Conservation (phyloP, 2,797 vertebrate genomes). For the Acestrorhynchus altus region DNA sequence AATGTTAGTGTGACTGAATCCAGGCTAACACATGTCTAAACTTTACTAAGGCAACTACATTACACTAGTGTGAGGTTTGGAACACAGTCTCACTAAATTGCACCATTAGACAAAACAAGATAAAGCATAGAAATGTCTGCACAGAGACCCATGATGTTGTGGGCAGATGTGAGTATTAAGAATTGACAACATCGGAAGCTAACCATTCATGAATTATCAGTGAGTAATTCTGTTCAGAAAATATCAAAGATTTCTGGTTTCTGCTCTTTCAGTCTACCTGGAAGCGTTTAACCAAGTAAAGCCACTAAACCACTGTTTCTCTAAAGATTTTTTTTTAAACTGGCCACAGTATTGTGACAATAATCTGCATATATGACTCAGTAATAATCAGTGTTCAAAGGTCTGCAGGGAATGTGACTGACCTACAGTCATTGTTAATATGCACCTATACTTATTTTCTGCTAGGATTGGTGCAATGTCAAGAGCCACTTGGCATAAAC, state of each 20-base stretch:
- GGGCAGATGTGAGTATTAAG: too few relatives aligned
- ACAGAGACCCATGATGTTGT: too few relatives aligned
- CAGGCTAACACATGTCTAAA: too few relatives aligned
- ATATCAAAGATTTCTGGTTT: background rate
- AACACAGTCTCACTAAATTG: too few relatives aligned
- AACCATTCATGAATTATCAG: too few relatives aligned
- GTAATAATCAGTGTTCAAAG: background rate
- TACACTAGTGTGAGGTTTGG: too few relatives aligned
- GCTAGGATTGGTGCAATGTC: slow-evolving; percentile 7
- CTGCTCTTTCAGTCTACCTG: background rate
- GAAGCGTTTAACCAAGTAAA: background rate
- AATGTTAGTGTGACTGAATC: too few relatives aligned
- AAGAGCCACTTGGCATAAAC: slow-evolving; percentile 22
- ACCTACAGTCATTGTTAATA: slow-evolving; percentile 14
- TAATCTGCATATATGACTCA: background rate
- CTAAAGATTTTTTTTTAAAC: background rate
- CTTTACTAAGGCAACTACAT: too few relatives aligned
- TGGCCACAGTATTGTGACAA: background rate
- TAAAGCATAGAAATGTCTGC: too few relatives aligned
- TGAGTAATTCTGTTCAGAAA: too few relatives aligned
- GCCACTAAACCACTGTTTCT: background rate
- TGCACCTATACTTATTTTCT: slow-evolving; percentile 4
- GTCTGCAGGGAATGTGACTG: background rate
- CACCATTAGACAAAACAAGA: too few relatives aligned
- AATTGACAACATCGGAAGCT: too few relatives aligned